phyloP scores from a whole-genome alignment of 2,797 vertebrate genomes.

The Todus mexicanus region DNA sequence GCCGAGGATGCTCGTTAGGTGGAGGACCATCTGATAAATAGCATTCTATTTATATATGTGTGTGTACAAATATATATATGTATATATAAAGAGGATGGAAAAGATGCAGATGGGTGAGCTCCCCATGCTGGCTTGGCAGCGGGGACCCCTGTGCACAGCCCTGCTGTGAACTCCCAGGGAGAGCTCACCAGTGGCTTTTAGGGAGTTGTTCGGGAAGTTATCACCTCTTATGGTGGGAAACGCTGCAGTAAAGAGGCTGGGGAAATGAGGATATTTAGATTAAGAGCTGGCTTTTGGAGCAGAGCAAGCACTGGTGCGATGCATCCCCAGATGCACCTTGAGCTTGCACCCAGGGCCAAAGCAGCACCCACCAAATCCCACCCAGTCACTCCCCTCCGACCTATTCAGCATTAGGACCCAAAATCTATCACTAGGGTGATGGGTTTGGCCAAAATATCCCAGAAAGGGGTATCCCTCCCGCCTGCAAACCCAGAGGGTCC shows the following conservation, averaged over 20 bases:
- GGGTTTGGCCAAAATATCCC: accelerated
- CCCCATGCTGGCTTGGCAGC: accelerated
- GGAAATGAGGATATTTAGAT: accelerated
- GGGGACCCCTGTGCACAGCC: not conserved
- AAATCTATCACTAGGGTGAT: not conserved
- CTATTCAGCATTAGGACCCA: accelerated
- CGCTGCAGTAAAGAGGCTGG: accelerated
- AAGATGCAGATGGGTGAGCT: not conserved
- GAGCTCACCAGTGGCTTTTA: not conserved
- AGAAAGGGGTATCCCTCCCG: not conserved
- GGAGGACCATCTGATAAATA: accelerated
- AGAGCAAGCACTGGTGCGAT: accelerated
- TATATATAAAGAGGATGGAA: not conserved
- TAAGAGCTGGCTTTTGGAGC: not conserved
- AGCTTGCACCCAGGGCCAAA: not conserved
- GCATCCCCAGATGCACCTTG: not conserved
- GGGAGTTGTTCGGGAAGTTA: not conserved
- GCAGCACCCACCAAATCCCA: not conserved
- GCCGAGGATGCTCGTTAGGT: accelerated
- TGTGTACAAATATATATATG: no score
- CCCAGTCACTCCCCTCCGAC: not conserved
- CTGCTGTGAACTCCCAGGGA: not conserved
- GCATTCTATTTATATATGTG: accelerated
- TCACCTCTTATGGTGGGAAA: no score
- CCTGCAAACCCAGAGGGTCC: not conserved